Conservation (phyloP, 2,113 vertebrate genomes). For the Stomatorhinus ivindoensis region DNA sequence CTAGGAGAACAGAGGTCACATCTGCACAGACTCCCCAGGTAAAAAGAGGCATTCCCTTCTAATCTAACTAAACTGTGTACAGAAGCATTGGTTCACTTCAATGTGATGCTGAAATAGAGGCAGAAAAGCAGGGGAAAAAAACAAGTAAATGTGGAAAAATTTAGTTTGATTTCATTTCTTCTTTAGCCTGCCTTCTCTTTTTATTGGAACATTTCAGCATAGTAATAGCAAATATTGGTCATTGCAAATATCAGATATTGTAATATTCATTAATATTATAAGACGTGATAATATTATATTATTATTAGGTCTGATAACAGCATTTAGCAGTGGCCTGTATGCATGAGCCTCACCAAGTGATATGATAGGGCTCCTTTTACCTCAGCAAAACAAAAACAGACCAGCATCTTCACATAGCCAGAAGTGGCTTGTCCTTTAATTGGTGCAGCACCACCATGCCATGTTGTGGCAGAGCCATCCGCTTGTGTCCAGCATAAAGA, state of each 20-base stretch:
- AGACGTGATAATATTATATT: neutral
- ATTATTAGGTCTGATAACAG: neutral
- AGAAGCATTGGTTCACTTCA: neutral
- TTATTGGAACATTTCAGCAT: neutral
- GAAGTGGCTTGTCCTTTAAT: conserved; percentile 5
- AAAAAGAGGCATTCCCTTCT: conserved; percentile 11
- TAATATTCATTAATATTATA: neutral
- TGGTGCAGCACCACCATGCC: neutral
- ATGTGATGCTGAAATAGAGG: neutral
- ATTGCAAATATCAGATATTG: neutral
- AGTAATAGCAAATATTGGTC: neutral
- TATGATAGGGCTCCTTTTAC: neutral
- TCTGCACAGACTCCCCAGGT: conserved; percentile 28
- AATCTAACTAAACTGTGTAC: neutral
- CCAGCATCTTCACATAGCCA: conserved; percentile 17
- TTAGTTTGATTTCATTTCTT: neutral
- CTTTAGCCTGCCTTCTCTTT: neutral
- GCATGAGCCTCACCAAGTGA: neutral
- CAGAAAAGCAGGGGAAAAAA: neutral
- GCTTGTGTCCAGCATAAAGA: neutral
- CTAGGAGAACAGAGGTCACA: conserved; percentile 25
- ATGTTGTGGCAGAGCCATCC: conserved; percentile 2
- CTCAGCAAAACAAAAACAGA: conserved; percentile 21
- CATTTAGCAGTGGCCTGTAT: neutral
- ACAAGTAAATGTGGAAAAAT: neutral